Evolutionary conservation across 2,113 vertebrate genomes (phyloP).

Genomic region (Panthera leo): DNA sequence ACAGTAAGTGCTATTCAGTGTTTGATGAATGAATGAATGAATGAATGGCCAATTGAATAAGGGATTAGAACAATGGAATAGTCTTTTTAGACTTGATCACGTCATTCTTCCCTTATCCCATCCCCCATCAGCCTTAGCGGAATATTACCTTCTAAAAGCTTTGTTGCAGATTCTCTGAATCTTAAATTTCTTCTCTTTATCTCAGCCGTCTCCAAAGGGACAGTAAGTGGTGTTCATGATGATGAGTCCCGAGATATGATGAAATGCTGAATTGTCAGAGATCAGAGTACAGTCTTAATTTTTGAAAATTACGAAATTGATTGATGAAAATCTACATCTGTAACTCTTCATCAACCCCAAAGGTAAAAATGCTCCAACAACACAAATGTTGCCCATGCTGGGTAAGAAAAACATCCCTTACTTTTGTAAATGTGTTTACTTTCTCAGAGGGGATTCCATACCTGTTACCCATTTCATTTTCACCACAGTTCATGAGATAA

Average conservation of each 20-base stretch:
- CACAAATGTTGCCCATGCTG: neutral
- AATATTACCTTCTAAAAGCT: neutral
- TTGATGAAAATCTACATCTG: neutral
- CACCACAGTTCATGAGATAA: neutral
- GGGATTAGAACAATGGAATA: neutral
- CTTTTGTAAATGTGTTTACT: neutral
- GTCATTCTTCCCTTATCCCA: neutral
- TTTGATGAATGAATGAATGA: neutral
- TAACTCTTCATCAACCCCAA: neutral
- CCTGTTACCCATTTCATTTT: neutral
- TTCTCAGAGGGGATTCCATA: neutral
- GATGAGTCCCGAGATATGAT: too few relatives aligned
- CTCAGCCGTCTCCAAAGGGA: neutral
- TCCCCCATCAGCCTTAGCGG: neutral
- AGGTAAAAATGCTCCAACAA: neutral
- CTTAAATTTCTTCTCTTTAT: neutral
- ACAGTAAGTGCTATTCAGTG: neutral
- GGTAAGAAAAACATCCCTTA: neutral
- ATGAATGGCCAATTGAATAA: neutral
- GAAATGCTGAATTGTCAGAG: neutral
- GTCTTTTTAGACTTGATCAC: neutral
- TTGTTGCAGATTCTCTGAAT: neutral
- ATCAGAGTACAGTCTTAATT: neutral
- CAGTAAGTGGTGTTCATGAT: neutral
- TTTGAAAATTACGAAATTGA: neutral